Conservation (phyloP, 2,113 vertebrate genomes). For the Poeciliopsis retropinna region DNA sequence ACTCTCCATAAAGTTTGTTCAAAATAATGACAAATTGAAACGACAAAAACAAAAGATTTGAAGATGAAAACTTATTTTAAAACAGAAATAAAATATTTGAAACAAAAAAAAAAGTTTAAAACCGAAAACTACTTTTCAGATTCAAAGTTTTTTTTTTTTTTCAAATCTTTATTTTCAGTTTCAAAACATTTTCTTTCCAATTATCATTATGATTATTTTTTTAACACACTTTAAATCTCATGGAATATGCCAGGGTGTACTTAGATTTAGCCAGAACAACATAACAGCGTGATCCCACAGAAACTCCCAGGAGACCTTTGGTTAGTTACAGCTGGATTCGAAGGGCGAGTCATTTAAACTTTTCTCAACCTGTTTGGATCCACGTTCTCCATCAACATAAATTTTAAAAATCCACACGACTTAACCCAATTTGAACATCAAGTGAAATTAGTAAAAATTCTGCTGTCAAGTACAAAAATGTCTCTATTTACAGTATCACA, state of each 20-base stretch:
- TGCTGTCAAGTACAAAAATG: conserved; percentile 67
- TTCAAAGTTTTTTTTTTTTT: too few relatives aligned
- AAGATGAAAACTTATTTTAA: too few relatives aligned
- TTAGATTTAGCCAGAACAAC: neutral
- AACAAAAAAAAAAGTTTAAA: too few relatives aligned
- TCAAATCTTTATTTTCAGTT: too few relatives aligned
- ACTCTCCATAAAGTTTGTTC: neutral
- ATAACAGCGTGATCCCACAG: neutral
- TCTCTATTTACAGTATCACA: conserved; percentile 75
- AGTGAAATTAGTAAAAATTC: conserved; percentile 59
- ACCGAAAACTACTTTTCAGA: too few relatives aligned
- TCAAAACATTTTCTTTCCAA: too few relatives aligned
- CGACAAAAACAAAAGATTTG: too few relatives aligned
- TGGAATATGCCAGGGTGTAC: neutral
- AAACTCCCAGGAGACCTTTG: neutral
- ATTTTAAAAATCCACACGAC: conserved; percentile 4
- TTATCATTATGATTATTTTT: too few relatives aligned
- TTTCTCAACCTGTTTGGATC: neutral
- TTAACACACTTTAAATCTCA: too few relatives aligned
- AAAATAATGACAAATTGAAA: too few relatives aligned
- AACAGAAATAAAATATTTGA: too few relatives aligned
- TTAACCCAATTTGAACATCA: conserved; percentile 3
- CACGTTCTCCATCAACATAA: conserved; percentile 4
- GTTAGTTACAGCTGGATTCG: neutral
- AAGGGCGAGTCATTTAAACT: neutral